Percentiles rank a stretch among this genome's conserved stretches.
phyloP scores from a whole-genome alignment of 2,113 vertebrate genomes.

The Ptilorrhoa leucosticta region DNA sequence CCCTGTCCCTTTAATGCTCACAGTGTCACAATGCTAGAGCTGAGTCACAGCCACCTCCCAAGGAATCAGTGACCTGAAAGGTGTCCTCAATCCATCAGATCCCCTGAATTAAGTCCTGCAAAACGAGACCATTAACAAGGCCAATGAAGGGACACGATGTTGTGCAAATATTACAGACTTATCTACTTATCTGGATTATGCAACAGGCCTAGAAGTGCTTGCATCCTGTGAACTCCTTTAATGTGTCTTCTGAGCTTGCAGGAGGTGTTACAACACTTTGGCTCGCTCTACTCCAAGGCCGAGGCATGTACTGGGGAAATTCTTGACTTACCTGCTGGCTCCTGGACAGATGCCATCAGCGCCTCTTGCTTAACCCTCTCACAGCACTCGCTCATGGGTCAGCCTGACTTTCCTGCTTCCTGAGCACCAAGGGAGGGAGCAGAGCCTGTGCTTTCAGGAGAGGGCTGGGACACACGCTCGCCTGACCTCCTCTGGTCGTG shows the following conservation, averaged over 20 bases:
- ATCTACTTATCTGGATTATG: conserved; percentile 50
- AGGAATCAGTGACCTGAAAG: not conserved
- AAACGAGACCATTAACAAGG: conserved; percentile 26
- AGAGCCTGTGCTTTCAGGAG: not conserved
- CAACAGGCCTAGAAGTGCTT: conserved; percentile 42
- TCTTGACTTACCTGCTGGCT: conserved; percentile 30
- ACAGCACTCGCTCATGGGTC: not conserved
- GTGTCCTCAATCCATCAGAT: conserved; percentile 53
- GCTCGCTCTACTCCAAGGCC: not conserved
- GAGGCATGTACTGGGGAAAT: not conserved
- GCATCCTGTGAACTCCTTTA: conserved; percentile 31
- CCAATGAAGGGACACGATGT: not conserved
- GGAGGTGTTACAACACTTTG: conserved; percentile 4
- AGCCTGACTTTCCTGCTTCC: not conserved
- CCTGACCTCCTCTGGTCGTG: fast-evolving
- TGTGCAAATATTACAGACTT: conserved; percentile 43
- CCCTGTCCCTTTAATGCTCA: not conserved
- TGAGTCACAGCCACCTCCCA: conserved; percentile 8
- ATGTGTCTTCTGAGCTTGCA: not conserved
- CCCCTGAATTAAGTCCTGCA: conserved; percentile 31
- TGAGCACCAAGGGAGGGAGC: not conserved
- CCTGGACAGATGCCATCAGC: not conserved
- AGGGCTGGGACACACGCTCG: fast-evolving
- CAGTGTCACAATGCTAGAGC: not conserved
- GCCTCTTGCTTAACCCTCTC: not conserved